Conservation (phyloP, 2,888 invertebrate species). For the Ischnura elegans region DNA sequence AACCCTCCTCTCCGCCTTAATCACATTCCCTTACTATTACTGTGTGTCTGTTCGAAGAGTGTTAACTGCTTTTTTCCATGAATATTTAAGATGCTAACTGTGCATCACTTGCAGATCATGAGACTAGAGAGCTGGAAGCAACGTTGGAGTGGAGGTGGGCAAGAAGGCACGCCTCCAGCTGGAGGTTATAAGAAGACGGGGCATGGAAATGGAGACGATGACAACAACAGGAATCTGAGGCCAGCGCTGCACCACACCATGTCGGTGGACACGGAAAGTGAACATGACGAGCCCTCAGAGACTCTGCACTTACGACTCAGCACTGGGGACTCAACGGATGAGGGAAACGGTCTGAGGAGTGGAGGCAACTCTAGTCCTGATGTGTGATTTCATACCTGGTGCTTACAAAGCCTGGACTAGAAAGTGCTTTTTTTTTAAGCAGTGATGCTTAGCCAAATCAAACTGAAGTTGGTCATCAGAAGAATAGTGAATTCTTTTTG, state of each 20-base stretch:
- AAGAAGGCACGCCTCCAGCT: not conserved
- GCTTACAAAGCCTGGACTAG: not conserved
- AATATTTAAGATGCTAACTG: not conserved
- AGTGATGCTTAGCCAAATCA: not conserved
- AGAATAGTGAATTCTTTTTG: not conserved
- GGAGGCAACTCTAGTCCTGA: slow-evolving; percentile 32
- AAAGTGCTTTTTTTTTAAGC: not conserved
- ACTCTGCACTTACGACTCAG: slow-evolving; percentile 72
- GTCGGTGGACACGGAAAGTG: slow-evolving; percentile 79
- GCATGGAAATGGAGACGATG: not conserved
- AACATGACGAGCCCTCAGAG: slow-evolving; percentile 78
- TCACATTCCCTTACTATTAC: not conserved
- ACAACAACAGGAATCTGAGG: slow-evolving; percentile 22
- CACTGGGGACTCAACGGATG: slow-evolving; percentile 69
- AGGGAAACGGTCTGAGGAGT: slow-evolving; percentile 42
- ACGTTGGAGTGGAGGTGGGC: slow-evolving; percentile 75
- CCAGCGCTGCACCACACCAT: slow-evolving; percentile 73
- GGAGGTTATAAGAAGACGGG: not conserved
- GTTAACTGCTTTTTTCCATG: not conserved
- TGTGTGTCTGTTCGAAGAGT: not conserved
- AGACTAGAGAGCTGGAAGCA: slow-evolving; percentile 84
- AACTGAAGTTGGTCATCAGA: not conserved
- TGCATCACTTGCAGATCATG: slow-evolving; percentile 81
- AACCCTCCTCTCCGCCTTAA: not conserved
- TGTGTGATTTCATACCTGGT: slow-evolving; percentile 5